A percentile compares a stretch with the other conserved stretches of the same genome.
These are phyloP conservation scores for Setophaga petechia DNA, from an alignment of 2,113 vertebrate species.

Conservation along the genomic window DNA sequence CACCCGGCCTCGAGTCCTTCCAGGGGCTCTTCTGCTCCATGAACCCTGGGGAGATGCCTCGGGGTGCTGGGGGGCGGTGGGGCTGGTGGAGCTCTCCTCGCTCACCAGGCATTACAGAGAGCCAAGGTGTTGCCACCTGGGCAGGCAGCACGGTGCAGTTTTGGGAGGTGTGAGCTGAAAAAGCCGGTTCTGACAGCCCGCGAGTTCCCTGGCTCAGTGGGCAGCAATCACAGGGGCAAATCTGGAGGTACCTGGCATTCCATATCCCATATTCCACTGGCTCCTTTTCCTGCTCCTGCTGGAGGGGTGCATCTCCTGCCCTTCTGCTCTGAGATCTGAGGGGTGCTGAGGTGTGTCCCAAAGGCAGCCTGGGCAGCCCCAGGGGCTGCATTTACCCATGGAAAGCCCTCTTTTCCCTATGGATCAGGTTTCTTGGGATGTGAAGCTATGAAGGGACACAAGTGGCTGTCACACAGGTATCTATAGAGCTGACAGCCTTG, in stretches of 20 bases:
- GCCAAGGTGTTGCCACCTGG: background rate
- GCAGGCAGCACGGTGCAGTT: background rate
- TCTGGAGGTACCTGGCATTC: background rate
- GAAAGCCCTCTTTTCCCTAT: fast-evolving
- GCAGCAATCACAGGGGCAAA: background rate
- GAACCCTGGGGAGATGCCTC: background rate
- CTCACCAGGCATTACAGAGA: background rate
- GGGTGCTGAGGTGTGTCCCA: background rate
- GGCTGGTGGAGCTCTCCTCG: fast-evolving
- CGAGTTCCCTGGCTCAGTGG: fast-evolving
- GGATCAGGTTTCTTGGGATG: background rate
- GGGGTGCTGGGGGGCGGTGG: fast-evolving
- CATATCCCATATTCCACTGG: background rate
- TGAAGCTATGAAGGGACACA: fast-evolving
- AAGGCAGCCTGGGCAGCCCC: fast-evolving
- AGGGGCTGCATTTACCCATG: fast-evolving
- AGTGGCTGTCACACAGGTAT: background rate
- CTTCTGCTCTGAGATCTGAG: background rate
- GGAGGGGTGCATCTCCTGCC: background rate
- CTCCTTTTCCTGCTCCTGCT: background rate
- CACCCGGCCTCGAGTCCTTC: background rate
- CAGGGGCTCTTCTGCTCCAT: fast-evolving
- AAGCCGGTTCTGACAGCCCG: background rate
- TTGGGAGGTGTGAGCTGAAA: background rate
- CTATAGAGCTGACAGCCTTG: background rate